Conservation (phyloP, 2,888 invertebrate species). For the Eudasyphora cyanicolor region DNA sequence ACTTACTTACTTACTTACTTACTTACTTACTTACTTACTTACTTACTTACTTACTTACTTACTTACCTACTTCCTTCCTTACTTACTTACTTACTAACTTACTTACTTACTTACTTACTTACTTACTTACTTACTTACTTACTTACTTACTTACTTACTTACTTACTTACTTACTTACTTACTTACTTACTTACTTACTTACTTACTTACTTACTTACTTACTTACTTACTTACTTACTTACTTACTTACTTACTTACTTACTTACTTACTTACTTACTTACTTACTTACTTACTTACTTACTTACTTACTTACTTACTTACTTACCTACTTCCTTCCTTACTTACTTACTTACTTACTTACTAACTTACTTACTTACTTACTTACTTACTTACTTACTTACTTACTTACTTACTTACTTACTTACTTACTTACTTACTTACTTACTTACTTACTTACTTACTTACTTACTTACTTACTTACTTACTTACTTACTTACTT, state of each 20-base stretch:
- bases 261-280: neutral
- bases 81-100: slow-evolving; percentile 2
- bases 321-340: neutral
- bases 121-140: neutral
- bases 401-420: slow-evolving; percentile 5
- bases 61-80: slow-evolving; percentile 2
- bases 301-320: slow-evolving; percentile 13
- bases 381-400: slow-evolving; percentile 10
- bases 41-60: slow-evolving; percentile 8
- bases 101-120: slow-evolving; percentile 14
- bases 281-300: neutral
- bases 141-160: slow-evolving; percentile 2
- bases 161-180: slow-evolving; percentile 1
- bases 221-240: slow-evolving; percentile 8
- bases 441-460: slow-evolving; percentile 6
- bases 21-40: neutral
- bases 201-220: slow-evolving; percentile 1
- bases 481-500: slow-evolving; percentile 5
- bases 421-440: slow-evolving; percentile 1
- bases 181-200: neutral
- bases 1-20: neutral
- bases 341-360: slow-evolving; percentile 14
- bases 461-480: slow-evolving; percentile 5
- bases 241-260: slow-evolving; percentile 17
- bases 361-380: slow-evolving; percentile 1